These are phyloP conservation scores for Xenentodon cancila DNA, from an alignment of 2,797 vertebrate genomes.

Conservation along the genomic window DNA sequence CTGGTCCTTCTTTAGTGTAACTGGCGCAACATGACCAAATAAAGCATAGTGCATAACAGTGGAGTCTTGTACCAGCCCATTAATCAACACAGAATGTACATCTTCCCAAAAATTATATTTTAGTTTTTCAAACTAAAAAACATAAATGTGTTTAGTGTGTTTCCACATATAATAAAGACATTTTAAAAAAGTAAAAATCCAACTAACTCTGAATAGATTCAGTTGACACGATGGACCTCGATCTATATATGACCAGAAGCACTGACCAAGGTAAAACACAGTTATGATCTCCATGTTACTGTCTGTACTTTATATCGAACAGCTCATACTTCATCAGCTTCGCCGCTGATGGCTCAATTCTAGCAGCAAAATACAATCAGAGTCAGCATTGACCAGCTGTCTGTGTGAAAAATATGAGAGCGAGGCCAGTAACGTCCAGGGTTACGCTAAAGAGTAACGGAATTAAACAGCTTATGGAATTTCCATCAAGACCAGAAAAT, in stretches of 20 bases:
- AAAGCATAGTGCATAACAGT: too few relatives aligned
- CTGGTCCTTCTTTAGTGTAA: too few relatives aligned
- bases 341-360: constrained; percentile 67
- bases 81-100: too few relatives aligned
- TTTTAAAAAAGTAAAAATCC: constrained; percentile 26
- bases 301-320: constrained; percentile 68
- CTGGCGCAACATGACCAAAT: too few relatives aligned
- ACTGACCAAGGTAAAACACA: constrained; percentile 58
- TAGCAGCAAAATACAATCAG: constrained; percentile 72
- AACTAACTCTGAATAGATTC: constrained; percentile 45
- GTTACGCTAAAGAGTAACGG: constrained; percentile 38
- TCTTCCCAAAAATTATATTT: too few relatives aligned
- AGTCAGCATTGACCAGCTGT: constrained; percentile 73
- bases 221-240: constrained; percentile 49
- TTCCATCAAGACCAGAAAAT: constrained; percentile 26
- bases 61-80: too few relatives aligned
- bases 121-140: too few relatives aligned
- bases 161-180: too few relatives aligned
- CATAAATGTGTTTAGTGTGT: too few relatives aligned
- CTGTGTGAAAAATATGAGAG: constrained; percentile 70
- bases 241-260: constrained; percentile 54
- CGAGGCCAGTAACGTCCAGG: constrained; percentile 48
- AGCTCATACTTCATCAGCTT: constrained; percentile 63
- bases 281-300: constrained; percentile 69
- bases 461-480: constrained; percentile 38